Evolutionary conservation across 2,113 vertebrate species (phyloP), one percentile per base, ranked within the genome.

Genomic region (Anas platyrhynchos): DNA sequence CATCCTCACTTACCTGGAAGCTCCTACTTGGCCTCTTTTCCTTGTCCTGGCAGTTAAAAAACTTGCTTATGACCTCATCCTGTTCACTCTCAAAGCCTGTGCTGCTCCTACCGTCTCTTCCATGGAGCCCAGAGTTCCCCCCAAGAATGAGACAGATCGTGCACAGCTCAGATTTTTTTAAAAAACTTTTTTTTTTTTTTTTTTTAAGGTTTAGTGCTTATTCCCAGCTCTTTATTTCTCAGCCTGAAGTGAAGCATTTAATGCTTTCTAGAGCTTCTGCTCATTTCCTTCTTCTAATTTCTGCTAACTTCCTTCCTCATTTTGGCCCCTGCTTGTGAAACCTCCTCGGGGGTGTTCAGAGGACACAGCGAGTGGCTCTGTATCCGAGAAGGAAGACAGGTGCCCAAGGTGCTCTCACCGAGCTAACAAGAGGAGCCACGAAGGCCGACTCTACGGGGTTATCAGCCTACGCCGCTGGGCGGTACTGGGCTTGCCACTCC

Each of bases 401-500:
- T 17, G 55, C 13, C 81, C 23, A 43, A 17, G 29, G 6, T 25
- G 25, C n/a, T 52, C 9, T 27, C 43, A 2, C 58, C 1, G 54
- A 21, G 65, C 4, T 29, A 62, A 46, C 74, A 46, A 18, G 78
- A 59, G 66, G 73, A 46, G 26, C 48, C 13, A 17, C 12, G 8
- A 38, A 20, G n/a, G 48, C 69, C 18, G 7, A 8, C 68, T 5
- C 1, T 0, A 31, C 48, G 18, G 16, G 6, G 65, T 8, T 48
- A 31, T 41, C 82, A 48, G 74, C 1, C 29, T 3, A 23, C 15
- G 7, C 21, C 8, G 8, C 41, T 7, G 83, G 95, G 92, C 72
- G 79, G 86, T 73, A 9, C 94, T 32, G 86, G 38, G 58, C 54
- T 88, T 27, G 88, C 84, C 95, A 67, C 94, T 95, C 83, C 90